Evolutionary conservation across 2,797 vertebrate species (phyloP), one percentile per base, ranked within the genome.

Genomic region (Brachyrhaphis roseni): DNA sequence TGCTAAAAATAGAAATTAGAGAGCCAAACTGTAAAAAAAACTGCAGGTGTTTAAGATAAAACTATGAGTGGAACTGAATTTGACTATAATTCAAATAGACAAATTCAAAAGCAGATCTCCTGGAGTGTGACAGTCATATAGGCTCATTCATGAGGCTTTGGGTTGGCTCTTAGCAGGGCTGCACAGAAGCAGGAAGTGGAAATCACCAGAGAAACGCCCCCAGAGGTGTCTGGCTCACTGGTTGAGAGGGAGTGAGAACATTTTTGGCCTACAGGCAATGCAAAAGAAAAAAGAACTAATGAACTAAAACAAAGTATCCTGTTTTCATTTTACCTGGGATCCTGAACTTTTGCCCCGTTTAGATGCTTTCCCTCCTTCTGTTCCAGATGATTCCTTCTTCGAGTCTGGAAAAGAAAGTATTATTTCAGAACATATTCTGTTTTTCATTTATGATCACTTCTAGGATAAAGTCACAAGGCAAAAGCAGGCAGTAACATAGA

Each of bases 281-380:
- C 75, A 89, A 85, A 93, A 49, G 7, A 49, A 15, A 47, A 5
- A 16, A 16, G 47, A 71, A 71, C 87, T 92, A 86, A 86, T 75
- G 76, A 90, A 90, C 80, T 89, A 77, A 13, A 83, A 80, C 75
- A 76, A 91, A 91, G 80, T 82, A 36, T 46, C 62, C 2, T 59
- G 26, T 4, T 55, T 47, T 74, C 87, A 36, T 93, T 75, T 71
- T 98, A 99, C 98, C 98, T 99, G 98, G 15, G 97, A 97, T 95
- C 96, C 97, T 95, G 98, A 97, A 95, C 96, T 95, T 97, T 98
- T 99, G 90, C 96, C 95, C 95, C 97, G 98, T 96, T 99, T 98
- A 85, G 96, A 96, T 91, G 96, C 94, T 96, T 99, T 99, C 94
- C 98, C 98, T 96, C 97, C 98, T 96, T 99, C 98, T 84, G 97